phyloP scores from a whole-genome alignment of 1,140 invertebrate genomes.

The Melipona quadrifasciata region DNA sequence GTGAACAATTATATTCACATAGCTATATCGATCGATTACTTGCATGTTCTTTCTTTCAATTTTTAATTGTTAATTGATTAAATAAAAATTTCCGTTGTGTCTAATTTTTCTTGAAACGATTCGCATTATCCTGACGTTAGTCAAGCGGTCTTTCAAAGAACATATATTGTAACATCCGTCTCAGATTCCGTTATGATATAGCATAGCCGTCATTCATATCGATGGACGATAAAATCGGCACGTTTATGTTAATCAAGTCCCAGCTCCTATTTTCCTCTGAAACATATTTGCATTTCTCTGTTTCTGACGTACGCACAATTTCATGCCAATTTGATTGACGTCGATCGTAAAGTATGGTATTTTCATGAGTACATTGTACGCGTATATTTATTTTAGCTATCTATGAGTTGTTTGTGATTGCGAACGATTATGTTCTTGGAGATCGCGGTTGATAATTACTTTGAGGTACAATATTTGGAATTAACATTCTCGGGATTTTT shows the following conservation, averaged over 20 bases:
- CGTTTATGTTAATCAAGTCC: background rate
- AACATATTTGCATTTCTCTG: background rate
- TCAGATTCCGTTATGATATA: background rate
- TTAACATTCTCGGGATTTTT: too few relatives aligned
- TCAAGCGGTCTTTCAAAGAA: background rate
- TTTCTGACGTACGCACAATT: background rate
- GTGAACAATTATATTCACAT: background rate
- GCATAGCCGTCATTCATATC: background rate
- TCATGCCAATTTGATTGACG: background rate
- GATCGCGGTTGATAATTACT: background rate
- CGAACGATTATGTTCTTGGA: background rate
- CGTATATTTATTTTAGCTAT: background rate
- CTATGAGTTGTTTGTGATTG: background rate
- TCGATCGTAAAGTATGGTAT: background rate
- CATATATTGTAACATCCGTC: background rate
- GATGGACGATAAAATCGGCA: background rate
- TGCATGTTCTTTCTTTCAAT: too few relatives aligned
- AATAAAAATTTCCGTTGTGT: too few relatives aligned
- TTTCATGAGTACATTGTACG: background rate
- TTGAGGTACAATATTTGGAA: too few relatives aligned
- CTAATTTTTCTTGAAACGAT: background rate
- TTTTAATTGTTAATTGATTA: too few relatives aligned
- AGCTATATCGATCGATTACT: too few relatives aligned
- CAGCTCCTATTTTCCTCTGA: background rate
- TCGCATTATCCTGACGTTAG: background rate